Evolutionary conservation across 2,113 vertebrate species (phyloP), one percentile per base, ranked within the genome.

Genomic region (Rutilus rutilus): DNA sequence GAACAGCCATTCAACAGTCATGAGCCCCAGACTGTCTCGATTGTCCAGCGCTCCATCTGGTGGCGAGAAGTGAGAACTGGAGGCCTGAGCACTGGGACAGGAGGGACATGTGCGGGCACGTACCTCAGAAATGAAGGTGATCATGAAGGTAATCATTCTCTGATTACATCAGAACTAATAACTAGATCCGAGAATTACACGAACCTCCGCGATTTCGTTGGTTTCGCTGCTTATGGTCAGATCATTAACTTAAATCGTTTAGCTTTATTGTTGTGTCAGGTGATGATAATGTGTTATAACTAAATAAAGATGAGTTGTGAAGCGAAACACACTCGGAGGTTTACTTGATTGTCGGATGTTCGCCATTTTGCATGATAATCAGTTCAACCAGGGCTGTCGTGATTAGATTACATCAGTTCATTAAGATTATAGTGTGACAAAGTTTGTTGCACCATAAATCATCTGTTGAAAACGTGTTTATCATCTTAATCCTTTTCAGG

Each of bases 391-490:
- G 11, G 19, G 27, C 11, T n/a, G 30, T 39, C 1, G 67, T 83
- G 82, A 83, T 83, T 42, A 42, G 82, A 83, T 83, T 42, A 27
- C 82, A 39, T 83, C 82, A 83, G 6, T n/a, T 74, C 30, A 83
- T 39, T 12, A 36, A 36, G 6, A 67, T 69, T 67, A 60, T 23
- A 15, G 17, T 82, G 67, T 67, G 25, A 67, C 5, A 50, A 81
- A 12, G 42, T 81, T 67, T 67, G 25, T 8, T 23, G 60, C 1
- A 50, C 47, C 25, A 77, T 9, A 15, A 59, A 79, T 42, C 52
- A 60, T 21, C 75, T 42, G 27, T 33, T 79, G 30, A 79, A 9
- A 60, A 59, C 10, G 19, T 60, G 52, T 60, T 23, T n/a, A 60
- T 15, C 0, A 15, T 42, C 33, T 42, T 42, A 52, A 52, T 52